Conservation (phyloP, 1,140 invertebrate species). For the Nasonia giraulti region DNA sequence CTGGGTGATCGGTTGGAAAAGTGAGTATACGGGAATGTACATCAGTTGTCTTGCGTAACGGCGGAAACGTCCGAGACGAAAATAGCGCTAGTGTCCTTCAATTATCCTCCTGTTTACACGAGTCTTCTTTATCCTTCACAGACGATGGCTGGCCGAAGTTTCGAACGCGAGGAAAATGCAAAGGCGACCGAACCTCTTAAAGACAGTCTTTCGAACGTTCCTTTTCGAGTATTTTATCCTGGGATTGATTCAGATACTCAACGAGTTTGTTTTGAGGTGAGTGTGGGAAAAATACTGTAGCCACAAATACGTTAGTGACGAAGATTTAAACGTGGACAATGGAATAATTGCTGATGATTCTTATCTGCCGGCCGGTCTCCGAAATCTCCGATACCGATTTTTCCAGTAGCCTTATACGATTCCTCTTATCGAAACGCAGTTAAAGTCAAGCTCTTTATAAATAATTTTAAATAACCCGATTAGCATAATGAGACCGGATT, state of each 20-base stretch:
- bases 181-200: constrained; percentile 69
- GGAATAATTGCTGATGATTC: too few species aligned
- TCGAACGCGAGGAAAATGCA: constrained; percentile 61
- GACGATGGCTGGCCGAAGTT: constrained; percentile 71
- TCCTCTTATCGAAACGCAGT: too few species aligned
- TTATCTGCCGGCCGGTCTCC: too few species aligned
- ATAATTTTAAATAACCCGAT: too few species aligned
- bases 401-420: too few species aligned
- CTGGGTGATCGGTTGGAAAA: constrained; percentile 75
- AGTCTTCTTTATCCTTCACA: constrained; percentile 53
- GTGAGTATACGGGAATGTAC: constrained; percentile 64
- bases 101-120: neutral
- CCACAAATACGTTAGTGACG: too few species aligned
- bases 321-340: too few species aligned
- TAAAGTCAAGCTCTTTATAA: neutral
- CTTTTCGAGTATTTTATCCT: constrained; percentile 74
- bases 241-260: constrained; percentile 69
- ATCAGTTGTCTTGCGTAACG: too few species aligned
- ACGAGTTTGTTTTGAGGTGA: constrained; percentile 68
- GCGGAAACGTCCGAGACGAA: too few species aligned
- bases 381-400: too few species aligned
- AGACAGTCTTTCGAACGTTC: constrained; percentile 78
- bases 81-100: neutral
- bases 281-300: neutral
- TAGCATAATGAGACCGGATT: too few species aligned